These are phyloP conservation scores for Apis laboriosa DNA, from an alignment of 1,140 invertebrate genomes.

Conservation along the genomic window DNA sequence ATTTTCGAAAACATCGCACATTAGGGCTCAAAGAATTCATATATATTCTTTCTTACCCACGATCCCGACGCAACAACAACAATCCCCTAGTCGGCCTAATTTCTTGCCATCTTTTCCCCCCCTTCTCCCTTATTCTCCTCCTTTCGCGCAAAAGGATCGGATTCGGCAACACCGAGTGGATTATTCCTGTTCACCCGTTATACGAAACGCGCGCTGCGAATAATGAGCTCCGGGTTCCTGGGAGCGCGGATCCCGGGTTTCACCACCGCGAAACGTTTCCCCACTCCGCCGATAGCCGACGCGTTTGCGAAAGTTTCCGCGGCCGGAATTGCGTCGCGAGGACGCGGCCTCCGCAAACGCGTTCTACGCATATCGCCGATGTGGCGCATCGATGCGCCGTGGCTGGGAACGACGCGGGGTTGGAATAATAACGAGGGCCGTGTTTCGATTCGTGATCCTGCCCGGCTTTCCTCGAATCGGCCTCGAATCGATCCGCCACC, in stretches of 20 bases:
- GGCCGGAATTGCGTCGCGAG: slow-evolving; percentile 17
- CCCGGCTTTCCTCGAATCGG: background rate
- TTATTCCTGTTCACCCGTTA: slow-evolving; percentile 20
- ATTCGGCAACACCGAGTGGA: background rate
- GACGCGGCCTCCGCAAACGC: background rate
- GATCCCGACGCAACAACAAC: too few relatives aligned
- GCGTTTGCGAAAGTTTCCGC: slow-evolving; percentile 15
- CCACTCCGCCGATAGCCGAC: slow-evolving; percentile 26
- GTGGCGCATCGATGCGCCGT: background rate
- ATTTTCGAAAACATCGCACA: too few relatives aligned
- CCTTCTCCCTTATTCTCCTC: background rate
- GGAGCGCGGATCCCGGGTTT: slow-evolving; percentile 23
- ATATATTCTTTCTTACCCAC: too few relatives aligned
- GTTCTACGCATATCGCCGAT: background rate
- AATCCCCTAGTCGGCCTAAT: too few relatives aligned
- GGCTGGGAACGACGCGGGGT: background rate
- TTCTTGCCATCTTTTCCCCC: background rate
- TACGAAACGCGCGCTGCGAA: background rate
- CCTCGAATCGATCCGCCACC: background rate
- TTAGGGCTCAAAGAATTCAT: too few relatives aligned
- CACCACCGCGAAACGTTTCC: background rate
- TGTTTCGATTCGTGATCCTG: background rate
- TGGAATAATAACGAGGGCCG: background rate
- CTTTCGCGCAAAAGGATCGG: background rate
- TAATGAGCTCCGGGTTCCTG: slow-evolving; percentile 31